Evolutionary conservation across 30 jellyfish, hydroid and myxozoan genomes (phyloP).

Genomic region (Rhopilema esculentum): DNA sequence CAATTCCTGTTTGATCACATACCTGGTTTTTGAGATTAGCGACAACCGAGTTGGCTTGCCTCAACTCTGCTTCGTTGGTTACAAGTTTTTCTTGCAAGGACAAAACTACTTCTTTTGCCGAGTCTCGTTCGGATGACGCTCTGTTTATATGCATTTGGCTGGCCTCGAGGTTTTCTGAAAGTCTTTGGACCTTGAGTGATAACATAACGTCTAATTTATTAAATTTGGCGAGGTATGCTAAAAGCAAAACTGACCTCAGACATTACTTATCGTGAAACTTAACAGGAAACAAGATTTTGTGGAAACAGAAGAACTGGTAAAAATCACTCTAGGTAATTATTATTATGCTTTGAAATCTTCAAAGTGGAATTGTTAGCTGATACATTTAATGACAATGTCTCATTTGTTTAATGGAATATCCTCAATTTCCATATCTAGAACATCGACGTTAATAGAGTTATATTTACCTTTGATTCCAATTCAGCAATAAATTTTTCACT

Average conservation of each 20-base stretch:
- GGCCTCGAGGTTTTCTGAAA: constrained; percentile 74
- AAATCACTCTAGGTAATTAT: too few relatives aligned
- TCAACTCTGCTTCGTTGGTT: constrained; percentile 44
- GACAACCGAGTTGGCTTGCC: constrained; percentile 54
- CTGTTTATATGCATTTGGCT: constrained; percentile 72
- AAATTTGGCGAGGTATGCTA: too few relatives aligned
- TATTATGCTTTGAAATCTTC: too few relatives aligned
- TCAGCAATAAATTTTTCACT: constrained; percentile 75
- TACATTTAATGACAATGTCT: too few relatives aligned
- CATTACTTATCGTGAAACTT: too few relatives aligned
- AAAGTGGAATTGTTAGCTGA: too few relatives aligned
- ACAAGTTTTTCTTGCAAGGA: constrained; percentile 15
- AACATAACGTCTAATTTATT: too few relatives aligned
- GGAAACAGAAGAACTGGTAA: too few relatives aligned
- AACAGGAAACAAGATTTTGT: not conserved
- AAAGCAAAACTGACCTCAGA: too few relatives aligned
- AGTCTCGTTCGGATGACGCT: constrained; percentile 72
- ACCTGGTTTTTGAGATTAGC: constrained; percentile 65
- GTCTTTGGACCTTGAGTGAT: constrained; percentile 53
- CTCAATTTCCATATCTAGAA: not conserved
- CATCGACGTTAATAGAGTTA: not conserved
- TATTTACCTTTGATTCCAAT: constrained; percentile 68
- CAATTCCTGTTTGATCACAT: too few relatives aligned
- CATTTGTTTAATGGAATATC: too few relatives aligned
- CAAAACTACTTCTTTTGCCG: constrained; percentile 52